A percentile compares a stretch with the other conserved stretches of the same genome.
Conservation (phyloP, 2,888 invertebrate genomes). For the Ichneumon xanthorius region DNA sequence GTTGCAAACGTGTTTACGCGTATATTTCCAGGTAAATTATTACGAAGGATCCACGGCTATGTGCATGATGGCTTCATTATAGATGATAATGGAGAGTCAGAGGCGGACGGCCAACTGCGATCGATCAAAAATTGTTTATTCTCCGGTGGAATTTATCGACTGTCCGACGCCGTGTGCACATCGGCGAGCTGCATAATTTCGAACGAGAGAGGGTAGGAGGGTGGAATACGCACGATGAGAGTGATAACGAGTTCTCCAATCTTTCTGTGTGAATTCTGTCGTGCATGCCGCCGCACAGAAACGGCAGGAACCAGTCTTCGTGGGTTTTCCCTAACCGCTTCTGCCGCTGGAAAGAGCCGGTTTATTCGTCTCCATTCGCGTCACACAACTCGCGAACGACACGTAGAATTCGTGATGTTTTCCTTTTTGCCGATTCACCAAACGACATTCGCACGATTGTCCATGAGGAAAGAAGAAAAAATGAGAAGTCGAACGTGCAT, state of each 20-base stretch:
- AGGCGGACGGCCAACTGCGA: not conserved
- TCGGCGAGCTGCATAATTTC: not conserved
- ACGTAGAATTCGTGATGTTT: slow-evolving; percentile 56
- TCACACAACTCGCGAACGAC: slow-evolving; percentile 38
- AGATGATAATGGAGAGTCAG: slow-evolving; percentile 38
- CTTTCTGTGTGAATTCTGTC: slow-evolving; percentile 34
- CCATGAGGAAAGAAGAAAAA: slow-evolving; percentile 36
- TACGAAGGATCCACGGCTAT: slow-evolving; percentile 29
- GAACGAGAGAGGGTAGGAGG: not conserved
- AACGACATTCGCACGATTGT: slow-evolving; percentile 50
- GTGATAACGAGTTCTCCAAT: slow-evolving; percentile 59
- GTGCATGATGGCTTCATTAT: slow-evolving; percentile 45
- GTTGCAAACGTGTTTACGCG: not conserved
- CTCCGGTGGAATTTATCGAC: slow-evolving; percentile 31
- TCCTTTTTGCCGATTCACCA: slow-evolving; percentile 56
- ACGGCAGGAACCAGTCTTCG: slow-evolving; percentile 12
- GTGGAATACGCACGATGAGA: not conserved
- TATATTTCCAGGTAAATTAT: slow-evolving; percentile 41
- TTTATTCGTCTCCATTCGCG: slow-evolving; percentile 55
- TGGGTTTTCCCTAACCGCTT: slow-evolving; percentile 9
- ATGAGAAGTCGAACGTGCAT: slow-evolving; percentile 26
- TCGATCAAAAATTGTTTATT: slow-evolving; percentile 12
- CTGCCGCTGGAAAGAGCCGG: slow-evolving; percentile 37
- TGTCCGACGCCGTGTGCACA: not conserved
- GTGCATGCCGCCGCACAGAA: slow-evolving; percentile 27